Conservation (phyloP, 2,888 invertebrate genomes). For the Mechanitis messenoides region DNA sequence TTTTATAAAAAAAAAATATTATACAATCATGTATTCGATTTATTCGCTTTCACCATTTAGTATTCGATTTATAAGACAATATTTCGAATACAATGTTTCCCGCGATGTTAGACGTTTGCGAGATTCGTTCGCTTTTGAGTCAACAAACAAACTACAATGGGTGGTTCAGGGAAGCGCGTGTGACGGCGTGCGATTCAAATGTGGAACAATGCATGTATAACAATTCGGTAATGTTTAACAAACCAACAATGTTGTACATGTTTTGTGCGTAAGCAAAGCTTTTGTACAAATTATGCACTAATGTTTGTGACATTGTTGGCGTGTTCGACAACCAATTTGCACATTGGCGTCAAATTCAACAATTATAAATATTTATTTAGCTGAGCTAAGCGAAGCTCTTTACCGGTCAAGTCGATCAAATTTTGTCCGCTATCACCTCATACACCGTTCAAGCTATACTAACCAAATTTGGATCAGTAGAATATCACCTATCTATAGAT, state of each 20-base stretch:
- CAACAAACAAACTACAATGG: conserved; percentile 74
- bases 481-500: no score
- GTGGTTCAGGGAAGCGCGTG: conserved; percentile 63
- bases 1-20: no score
- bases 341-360: conserved; percentile 18
- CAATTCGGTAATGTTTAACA: conserved; percentile 65
- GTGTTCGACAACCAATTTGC: conserved; percentile 24
- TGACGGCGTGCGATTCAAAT: conserved; percentile 60
- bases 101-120: conserved; percentile 57
- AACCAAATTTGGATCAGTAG: no score
- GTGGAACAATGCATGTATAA: conserved; percentile 74
- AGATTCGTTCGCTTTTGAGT: conserved; percentile 53
- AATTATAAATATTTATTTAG: not conserved
- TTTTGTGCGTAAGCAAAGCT: conserved; percentile 52
- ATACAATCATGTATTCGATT: not conserved
- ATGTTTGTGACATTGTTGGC: conserved; percentile 29
- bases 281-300: conserved; percentile 47
- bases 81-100: conserved; percentile 33
- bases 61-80: conserved; percentile 26
- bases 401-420: no score
- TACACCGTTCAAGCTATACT: no score
- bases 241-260: conserved; percentile 59
- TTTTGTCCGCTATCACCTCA: no score
- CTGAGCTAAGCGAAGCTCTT: not conserved
- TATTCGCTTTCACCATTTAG: conserved; percentile 5